Base-by-base conservation (phyloP, 2,888 invertebrate species). In the Chromoteleia sp. region DNA sequence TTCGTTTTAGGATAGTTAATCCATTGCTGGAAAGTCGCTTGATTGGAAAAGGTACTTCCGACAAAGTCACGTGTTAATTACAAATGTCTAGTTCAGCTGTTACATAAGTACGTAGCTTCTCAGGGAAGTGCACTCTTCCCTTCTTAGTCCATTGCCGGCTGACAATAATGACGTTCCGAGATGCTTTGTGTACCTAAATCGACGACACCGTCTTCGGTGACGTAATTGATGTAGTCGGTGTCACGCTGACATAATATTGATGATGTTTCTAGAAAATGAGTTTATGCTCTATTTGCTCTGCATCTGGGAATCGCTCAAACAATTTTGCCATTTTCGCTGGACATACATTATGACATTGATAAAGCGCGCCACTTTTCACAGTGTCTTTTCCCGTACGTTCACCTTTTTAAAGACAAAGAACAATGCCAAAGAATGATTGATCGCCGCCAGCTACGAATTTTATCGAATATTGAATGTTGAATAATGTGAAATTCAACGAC, bases 51-150 rank as follows among this genome's bases (percentile, higher is more conserved):
- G 56, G 48, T 43, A 48, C 43, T 63, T 63, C 50, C 54, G 45
- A 63, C 63, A 73, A 73, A 67, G 67, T 80, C 74, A 74, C 74
- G 61, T 68, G 68, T 75, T 80, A 80, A 80, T 80, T 74, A 75
- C 63, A 80, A 80, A 80, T 63, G 80, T 80, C 75, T 61, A 65
- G 63, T 75, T 75, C 75, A 70, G 80, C 63, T 70, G 80, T 80
- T 80, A 61, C 76, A 54, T 81, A 73, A 81, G 65, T 71, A 59
- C 67, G 59, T 25, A 63, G 54, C 67, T 65, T 76, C 75, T 71
- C 52, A 76, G 65, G 48, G 75, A 73, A 73, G 67, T 61, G 39
- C 36, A 61, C 41, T 81, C 75, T 63, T 70, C 75, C 59, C 56
- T 56, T 59, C 54, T 59, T 41, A 71, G 71, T 61, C 67, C 65